A percentile compares a stretch with the other conserved stretches of the same genome.
Evolutionary conservation across 2,113 vertebrate species (phyloP).

Genomic region (Gallinago undulata): DNA sequence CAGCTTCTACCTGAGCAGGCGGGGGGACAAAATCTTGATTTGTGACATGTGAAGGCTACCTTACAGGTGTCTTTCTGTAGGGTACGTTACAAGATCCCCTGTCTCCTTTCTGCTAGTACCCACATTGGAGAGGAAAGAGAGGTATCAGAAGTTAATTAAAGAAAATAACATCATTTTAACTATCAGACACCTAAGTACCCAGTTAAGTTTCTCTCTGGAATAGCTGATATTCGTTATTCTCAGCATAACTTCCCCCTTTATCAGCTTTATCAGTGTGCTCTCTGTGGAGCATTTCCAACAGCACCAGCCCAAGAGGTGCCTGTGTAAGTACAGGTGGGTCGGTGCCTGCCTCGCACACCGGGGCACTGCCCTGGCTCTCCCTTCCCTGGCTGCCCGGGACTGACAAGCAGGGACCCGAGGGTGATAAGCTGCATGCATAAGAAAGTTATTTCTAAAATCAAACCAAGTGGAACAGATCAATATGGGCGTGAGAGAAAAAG

Average conservation of each 20-base stretch:
- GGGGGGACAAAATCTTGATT: background rate
- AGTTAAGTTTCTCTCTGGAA: background rate
- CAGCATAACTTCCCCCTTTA: background rate
- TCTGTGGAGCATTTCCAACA: background rate
- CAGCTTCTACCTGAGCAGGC: background rate
- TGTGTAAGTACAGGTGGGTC: background rate
- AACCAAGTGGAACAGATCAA: background rate
- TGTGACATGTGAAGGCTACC: background rate
- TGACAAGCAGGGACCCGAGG: background rate
- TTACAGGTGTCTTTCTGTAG: background rate
- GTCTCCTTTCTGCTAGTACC: background rate
- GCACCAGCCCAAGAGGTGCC: background rate
- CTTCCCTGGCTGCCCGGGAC: background rate
- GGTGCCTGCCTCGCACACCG: rapidly evolving
- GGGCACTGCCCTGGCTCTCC: background rate
- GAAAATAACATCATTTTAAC: background rate
- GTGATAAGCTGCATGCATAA: background rate
- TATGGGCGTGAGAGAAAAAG: background rate
- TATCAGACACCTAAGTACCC: background rate
- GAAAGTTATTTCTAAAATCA: background rate
- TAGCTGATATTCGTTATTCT: background rate
- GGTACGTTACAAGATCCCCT: background rate
- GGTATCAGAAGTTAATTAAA: background rate
- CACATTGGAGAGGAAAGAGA: background rate
- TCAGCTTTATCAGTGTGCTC: background rate